Base-by-base conservation (phyloP, 2,888 invertebrate genomes). In the Leucophenga maculata region DNA sequence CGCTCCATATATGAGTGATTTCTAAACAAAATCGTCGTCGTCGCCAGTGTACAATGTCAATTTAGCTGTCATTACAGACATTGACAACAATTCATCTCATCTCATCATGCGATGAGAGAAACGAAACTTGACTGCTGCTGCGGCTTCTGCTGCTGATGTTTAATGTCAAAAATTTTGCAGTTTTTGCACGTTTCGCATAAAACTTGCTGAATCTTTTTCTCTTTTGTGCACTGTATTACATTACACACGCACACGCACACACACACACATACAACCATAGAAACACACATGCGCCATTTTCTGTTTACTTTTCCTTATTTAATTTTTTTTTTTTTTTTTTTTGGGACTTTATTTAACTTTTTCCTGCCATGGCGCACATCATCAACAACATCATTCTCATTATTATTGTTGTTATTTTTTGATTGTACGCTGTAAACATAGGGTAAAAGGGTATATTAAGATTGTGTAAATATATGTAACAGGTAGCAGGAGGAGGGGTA, bases 241-340 rank as follows among this genome's bases (percentile, higher is more conserved):
- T 31, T 66, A 64, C 67, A 55, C 69, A 67, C 26, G 52, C 72
- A 72, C 69, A 70, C 57, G 59, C 66, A 60, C 62, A 69, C 26
- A 62, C 39, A 50, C 39, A 50, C n/a, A 50, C 31, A 74, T 57
- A 59, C 46, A 64, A 13, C 26, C 39, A 55, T 48, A 68, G 57
- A 60, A 46, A 67, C n/a, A 64, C 31, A 46, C 26, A 62, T 18
- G 65, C 70, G 73, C 77, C 79, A 82, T 79, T 77, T 76, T 68
- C 67, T 66, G 1, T 60, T 32, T 60, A 32, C n/a, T n/a, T 39
- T 60, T 14, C 44, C 32, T 65, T 65, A 52, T 65, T 52, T 65
- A 18, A 18, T 18, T 65, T 26, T 31, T 9, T 11, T 50, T 6
- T 50, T 50, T 39, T 39, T 26, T 2, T 26, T 50, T 65, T 62